phyloP scores from a whole-genome alignment of 2,113 vertebrate genomes.

The Pipra filicauda region DNA sequence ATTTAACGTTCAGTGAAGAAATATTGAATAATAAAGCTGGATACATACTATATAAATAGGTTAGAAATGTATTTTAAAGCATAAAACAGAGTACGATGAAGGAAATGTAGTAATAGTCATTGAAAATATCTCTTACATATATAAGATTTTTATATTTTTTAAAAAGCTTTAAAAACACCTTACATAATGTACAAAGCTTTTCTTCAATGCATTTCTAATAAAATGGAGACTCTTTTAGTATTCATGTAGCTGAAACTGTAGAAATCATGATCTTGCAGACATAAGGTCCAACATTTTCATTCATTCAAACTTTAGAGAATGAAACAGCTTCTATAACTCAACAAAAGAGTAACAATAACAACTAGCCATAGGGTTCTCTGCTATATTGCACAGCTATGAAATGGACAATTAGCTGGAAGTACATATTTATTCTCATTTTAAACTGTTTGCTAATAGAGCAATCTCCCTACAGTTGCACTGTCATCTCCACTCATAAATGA shows the following conservation, averaged over 20 bases:
- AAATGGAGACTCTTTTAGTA: neutral
- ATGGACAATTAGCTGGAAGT: neutral
- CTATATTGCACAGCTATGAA: neutral
- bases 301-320: neutral
- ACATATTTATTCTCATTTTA: neutral
- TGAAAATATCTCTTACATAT: neutral
- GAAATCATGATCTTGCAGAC: neutral
- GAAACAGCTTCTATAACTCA: neutral
- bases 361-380: neutral
- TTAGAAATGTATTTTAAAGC: neutral
- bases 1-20: neutral
- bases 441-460: neutral
- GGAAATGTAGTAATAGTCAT: neutral
- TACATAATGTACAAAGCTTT: neutral
- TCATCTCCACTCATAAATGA: neutral
- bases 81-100: neutral
- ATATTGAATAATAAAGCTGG: neutral
- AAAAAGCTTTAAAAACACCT: neutral
- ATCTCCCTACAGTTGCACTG: neutral
- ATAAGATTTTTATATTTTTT: neutral
- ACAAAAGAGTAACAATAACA: neutral
- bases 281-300: neutral
- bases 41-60: neutral
- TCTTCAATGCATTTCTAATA: neutral
- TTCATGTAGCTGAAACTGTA: neutral